These are phyloP conservation scores for Onychomys arenicola DNA, from an alignment of 2,797 vertebrate genomes.

Conservation along the genomic window DNA sequence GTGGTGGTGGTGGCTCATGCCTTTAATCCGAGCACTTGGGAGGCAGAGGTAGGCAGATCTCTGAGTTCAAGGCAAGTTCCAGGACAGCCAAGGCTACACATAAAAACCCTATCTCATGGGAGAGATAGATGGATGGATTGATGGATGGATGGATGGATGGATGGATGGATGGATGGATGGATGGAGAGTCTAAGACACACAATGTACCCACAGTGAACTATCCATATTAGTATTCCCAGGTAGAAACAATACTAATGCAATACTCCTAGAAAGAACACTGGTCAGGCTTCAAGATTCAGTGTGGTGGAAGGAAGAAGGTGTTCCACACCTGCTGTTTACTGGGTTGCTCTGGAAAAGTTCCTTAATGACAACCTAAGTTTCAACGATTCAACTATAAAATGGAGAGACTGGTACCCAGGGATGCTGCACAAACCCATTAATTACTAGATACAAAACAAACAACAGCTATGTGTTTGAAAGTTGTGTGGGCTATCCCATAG, in stretches of 20 bases:
- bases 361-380: neutral
- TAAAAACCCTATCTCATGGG: neutral
- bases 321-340: neutral
- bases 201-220: neutral
- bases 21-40: neutral
- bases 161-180: too few species aligned
- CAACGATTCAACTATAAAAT: neutral
- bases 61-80: neutral
- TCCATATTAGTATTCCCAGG: neutral
- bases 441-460: conserved; percentile 13
- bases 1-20: too few species aligned
- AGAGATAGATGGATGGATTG: too few species aligned
- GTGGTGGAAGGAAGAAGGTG: neutral
- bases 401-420: neutral
- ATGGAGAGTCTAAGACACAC: neutral
- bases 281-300: neutral
- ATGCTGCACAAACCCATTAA: neutral
- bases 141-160: rapidly evolving
- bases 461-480: neutral
- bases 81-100: neutral
- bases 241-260: neutral
- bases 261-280: neutral
- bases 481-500: neutral
- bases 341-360: neutral
- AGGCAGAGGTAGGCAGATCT: neutral